These are phyloP conservation scores for Trilocha varians DNA, from an alignment of 2,888 invertebrate species.

Conservation along the genomic window DNA sequence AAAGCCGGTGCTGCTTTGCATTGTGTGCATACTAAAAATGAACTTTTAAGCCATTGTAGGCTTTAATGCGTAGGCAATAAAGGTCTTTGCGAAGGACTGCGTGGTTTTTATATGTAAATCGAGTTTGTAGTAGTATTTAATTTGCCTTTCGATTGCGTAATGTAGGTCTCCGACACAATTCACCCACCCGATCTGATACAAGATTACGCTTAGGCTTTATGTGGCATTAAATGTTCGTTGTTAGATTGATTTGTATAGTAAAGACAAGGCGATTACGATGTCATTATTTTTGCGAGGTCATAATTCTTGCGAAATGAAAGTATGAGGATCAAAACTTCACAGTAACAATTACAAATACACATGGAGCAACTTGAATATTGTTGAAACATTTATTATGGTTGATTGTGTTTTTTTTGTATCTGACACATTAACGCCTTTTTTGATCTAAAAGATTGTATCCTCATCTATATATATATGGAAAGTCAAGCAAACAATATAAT, in stretches of 20 bases:
- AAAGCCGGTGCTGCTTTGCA: slow-evolving; percentile 40
- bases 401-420: too few relatives aligned
- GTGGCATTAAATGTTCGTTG: background rate
- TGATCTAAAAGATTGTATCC: too few relatives aligned
- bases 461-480: too few relatives aligned
- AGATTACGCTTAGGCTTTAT: background rate
- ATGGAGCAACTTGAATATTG: too few relatives aligned
- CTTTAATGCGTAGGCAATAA: slow-evolving; percentile 35
- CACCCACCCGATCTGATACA: slow-evolving; percentile 25
- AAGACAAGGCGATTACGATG: background rate
- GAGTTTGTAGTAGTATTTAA: slow-evolving; percentile 23
- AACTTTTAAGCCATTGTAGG: slow-evolving; percentile 43
- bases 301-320: background rate
- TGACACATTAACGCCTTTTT: too few relatives aligned
- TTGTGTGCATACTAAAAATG: slow-evolving; percentile 40
- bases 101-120: slow-evolving; percentile 22
- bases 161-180: slow-evolving; percentile 28
- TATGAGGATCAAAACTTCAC: too few relatives aligned
- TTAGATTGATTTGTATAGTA: slow-evolving; percentile 9
- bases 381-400: too few relatives aligned
- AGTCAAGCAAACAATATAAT: background rate
- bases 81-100: slow-evolving; percentile 23
- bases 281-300: slow-evolving; percentile 8
- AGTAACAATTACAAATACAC: too few relatives aligned
- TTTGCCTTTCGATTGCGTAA: slow-evolving; percentile 44